Evolutionary conservation across 2,113 vertebrate species (phyloP), one percentile per base, ranked within the genome.

Genomic region (Chunga burmeisteri): DNA sequence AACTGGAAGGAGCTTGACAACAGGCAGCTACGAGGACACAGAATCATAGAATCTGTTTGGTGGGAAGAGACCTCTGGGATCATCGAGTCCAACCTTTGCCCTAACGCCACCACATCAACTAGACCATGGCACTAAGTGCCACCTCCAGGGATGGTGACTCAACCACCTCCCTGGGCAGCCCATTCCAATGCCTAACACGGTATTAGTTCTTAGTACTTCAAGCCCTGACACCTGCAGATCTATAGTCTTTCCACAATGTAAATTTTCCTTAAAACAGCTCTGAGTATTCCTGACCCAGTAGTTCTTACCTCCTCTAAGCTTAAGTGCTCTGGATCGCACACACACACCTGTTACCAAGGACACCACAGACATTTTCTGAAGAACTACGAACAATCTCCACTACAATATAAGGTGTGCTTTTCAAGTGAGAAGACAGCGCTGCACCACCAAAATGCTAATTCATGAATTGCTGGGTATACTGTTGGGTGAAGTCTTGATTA

Each of bases 161-260:
- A 38, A 38, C 38, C 38, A 38, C 38, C 38, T 38, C 38, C 38
- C 38, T 38, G 38, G 38, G 38, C 38, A 38, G 38, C 38, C 38
- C 38, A 38, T 38, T 38, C 38, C 38, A 38, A 38, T 38, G 38
- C 38, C 38, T 38, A 38, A 38, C 38, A 27, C 7, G 0, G 0
- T 3, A 8, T 16, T 11, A 16, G 30, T 19, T 34, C 53, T 36
- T 11, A 26, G 29, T 3, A n/a, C 14, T 11, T 11, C 14, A 10
- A 50, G 38, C 42, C 55, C 18, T 21, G 25, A 27, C 25, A 32
- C 19, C 12, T 44, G 36, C 22, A 36, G 11, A 32, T 27, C 30
- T 32, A 17, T 0, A 34, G 25, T 5, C 58, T 78, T 77, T 21
- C 26, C 58, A 55, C 53, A 47, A 47, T 0, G 1, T 3, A 10